These are phyloP conservation scores for Thera obeliscata DNA, from an alignment of 2,888 invertebrate species.

Conservation along the genomic window DNA sequence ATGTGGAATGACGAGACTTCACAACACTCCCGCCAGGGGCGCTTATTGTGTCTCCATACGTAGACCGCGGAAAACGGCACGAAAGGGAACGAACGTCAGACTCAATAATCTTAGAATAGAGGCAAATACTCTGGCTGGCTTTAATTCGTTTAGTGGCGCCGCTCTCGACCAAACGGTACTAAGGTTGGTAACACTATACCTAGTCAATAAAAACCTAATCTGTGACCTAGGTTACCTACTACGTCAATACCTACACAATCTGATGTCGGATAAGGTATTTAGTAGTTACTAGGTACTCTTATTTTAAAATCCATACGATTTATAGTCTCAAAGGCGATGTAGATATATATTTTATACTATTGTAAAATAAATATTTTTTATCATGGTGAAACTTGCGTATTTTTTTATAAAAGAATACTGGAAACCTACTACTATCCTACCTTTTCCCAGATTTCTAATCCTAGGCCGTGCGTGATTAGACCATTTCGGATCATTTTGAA, in stretches of 20 bases:
- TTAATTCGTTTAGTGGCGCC: background rate
- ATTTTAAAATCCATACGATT: conserved; percentile 26
- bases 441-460: no score
- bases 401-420: background rate
- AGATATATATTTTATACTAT: conserved; percentile 24
- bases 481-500: no score
- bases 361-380: conserved; percentile 37
- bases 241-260: background rate
- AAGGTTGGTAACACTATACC: background rate
- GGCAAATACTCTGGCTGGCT: no score
- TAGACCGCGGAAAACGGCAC: no score
- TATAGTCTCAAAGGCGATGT: conserved; percentile 34
- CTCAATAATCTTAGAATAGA: no score
- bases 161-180: background rate
- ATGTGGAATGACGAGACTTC: no score
- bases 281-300: background rate
- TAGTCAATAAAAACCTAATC: no score
- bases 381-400: conserved; percentile 11
- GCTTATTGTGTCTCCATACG: no score
- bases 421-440: no score
- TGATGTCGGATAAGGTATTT: background rate
- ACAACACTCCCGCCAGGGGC: no score
- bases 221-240: background rate
- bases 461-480: no score
- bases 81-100: no score